Evolutionary conservation across 2,888 invertebrate genomes (phyloP).

Genomic region (Lasioglossum morio): DNA sequence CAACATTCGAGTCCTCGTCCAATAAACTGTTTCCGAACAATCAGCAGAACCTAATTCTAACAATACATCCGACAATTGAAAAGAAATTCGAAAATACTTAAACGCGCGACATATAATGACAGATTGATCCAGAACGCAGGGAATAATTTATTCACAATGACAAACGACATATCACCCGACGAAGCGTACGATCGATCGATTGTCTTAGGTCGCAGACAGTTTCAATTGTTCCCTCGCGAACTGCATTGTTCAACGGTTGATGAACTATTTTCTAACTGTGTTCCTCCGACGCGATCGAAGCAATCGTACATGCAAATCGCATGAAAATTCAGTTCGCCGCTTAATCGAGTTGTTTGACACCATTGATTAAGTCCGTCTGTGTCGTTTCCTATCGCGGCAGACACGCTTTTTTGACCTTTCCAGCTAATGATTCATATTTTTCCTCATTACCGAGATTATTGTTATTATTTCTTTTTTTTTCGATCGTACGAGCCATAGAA

Average conservation of each 20-base stretch:
- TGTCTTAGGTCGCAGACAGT: not conserved
- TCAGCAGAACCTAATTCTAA: not conserved
- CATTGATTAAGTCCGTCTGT: constrained; percentile 35
- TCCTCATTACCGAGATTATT: not conserved
- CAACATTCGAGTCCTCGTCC: not conserved
- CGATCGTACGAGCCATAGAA: not conserved
- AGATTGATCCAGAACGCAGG: not conserved
- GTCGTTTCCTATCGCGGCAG: constrained; percentile 32
- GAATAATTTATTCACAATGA: not conserved
- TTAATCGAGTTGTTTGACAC: constrained; percentile 7
- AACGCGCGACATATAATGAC: not conserved
- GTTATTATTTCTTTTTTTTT: not conserved
- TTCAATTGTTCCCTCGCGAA: not conserved
- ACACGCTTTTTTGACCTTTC: not conserved
- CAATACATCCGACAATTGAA: not conserved
- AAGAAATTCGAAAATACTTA: not conserved
- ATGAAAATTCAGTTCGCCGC: not conserved
- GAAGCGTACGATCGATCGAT: not conserved
- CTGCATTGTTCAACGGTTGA: constrained; percentile 10
- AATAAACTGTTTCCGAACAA: not conserved
- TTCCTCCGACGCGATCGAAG: not conserved
- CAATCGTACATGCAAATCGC: constrained; percentile 12
- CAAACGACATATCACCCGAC: not conserved
- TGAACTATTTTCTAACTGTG: constrained; percentile 17
- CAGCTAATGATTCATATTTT: not conserved